Evolutionary conservation across 2,797 vertebrate genomes (phyloP).

Genomic region (Silurus lanzhouensis): DNA sequence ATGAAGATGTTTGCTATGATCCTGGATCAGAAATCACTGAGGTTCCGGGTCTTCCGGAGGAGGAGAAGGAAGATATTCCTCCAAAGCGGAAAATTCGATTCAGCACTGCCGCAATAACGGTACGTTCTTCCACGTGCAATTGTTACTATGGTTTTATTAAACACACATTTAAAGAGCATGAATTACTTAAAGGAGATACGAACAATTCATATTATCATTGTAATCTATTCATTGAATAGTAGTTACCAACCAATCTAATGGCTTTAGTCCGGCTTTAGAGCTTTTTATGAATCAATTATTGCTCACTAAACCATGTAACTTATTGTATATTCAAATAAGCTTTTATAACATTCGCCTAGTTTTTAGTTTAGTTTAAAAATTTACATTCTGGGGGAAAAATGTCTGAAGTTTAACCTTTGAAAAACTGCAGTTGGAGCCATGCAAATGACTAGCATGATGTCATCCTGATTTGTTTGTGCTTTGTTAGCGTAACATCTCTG

Average conservation of each 20-base stretch:
- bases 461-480: neutral
- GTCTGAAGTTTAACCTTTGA: slow-evolving; percentile 9
- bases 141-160: neutral
- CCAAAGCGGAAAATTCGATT: slow-evolving; percentile 90
- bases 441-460: slow-evolving; percentile 3
- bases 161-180: neutral
- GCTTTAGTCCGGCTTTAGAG: neutral
- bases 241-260: too few relatives aligned
- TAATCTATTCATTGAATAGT: neutral
- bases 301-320: neutral
- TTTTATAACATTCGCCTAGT: neutral
- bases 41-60: slow-evolving; percentile 87
- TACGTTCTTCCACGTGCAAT: slow-evolving; percentile 67
- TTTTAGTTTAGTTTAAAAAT: neutral
- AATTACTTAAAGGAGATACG: neutral
- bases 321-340: neutral
- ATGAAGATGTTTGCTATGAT: slow-evolving; percentile 87
- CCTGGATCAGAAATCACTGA: slow-evolving; percentile 88
- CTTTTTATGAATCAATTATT: neutral
- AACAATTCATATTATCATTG: neutral
- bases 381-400: neutral
- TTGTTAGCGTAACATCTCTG: neutral
- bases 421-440: neutral
- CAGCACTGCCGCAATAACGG: slow-evolving; percentile 91
- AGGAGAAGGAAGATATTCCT: slow-evolving; percentile 89